Evolutionary conservation across 2,113 vertebrate genomes (phyloP).

Genomic region (Gallinago jamesoni): DNA sequence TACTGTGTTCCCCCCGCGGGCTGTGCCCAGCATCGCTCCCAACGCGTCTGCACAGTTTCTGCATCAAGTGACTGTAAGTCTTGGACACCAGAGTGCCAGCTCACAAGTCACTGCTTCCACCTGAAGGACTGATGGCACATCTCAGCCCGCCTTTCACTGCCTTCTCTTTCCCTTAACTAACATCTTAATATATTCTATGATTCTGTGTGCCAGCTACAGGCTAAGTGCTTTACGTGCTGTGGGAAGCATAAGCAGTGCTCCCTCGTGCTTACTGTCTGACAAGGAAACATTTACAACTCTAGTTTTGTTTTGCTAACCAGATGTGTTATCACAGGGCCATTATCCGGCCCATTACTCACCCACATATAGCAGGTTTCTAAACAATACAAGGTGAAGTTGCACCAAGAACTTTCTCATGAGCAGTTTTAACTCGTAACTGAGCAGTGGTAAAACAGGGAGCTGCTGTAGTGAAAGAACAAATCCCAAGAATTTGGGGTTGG

Average conservation of each 20-base stretch:
- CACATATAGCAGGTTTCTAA: neutral
- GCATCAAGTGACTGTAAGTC: neutral
- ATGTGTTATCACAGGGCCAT: neutral
- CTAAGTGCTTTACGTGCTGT: neutral
- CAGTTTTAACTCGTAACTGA: neutral
- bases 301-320: too few relatives aligned
- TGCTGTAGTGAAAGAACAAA: neutral
- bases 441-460: neutral
- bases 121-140: too few relatives aligned
- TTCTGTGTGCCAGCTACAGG: neutral
- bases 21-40: neutral
- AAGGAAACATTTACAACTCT: too few relatives aligned
- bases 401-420: neutral
- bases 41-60: neutral
- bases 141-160: neutral
- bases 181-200: rapidly evolving
- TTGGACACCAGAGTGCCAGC: neutral
- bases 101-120: rapidly evolving
- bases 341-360: rapidly evolving
- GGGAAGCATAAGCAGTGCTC: neutral
- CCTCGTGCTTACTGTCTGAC: too few relatives aligned
- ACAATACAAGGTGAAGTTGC: rapidly evolving
- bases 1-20: rapidly evolving
- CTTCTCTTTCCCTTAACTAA: neutral
- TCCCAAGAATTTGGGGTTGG: neutral